phyloP scores from a whole-genome alignment of 2,888 invertebrate species.

The Lepidocyrtinus sp. region DNA sequence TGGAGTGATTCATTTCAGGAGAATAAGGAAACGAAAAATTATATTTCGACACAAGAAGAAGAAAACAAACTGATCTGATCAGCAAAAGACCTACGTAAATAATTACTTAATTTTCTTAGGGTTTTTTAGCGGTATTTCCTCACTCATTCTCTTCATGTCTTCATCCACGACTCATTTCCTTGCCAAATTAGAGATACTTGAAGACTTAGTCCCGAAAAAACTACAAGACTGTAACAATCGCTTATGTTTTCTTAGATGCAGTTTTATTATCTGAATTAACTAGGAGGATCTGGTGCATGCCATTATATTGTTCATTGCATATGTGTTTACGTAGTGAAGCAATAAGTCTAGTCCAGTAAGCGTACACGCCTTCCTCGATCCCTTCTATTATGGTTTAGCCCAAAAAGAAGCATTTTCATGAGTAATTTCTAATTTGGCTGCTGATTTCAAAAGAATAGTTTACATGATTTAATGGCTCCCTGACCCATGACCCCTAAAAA shows the following conservation, averaged over 20 bases:
- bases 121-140: not conserved
- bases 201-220: not conserved
- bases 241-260: too few relatives aligned
- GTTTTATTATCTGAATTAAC: not conserved
- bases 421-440: conserved; percentile 5
- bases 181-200: not conserved
- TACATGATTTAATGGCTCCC: conserved; percentile 49
- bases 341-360: too few relatives aligned
- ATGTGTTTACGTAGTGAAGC: too few relatives aligned
- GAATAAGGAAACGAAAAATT: conserved; percentile 36
- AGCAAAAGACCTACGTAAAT: too few relatives aligned
- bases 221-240: not conserved
- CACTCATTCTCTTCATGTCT: too few relatives aligned
- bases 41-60: conserved; percentile 22
- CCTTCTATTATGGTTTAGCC: conserved; percentile 21
- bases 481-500: conserved; percentile 47
- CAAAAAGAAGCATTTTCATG: not conserved
- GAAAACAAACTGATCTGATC: not conserved
- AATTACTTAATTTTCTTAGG: not conserved
- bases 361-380: conserved; percentile 31
- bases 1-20: too few relatives aligned
- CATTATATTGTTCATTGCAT: too few relatives aligned
- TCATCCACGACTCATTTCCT: conserved; percentile 16
- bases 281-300: not conserved
- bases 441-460: conserved; percentile 38